Evolutionary conservation across 2,113 vertebrate species (phyloP).

Genomic region (Noturus placidus): DNA sequence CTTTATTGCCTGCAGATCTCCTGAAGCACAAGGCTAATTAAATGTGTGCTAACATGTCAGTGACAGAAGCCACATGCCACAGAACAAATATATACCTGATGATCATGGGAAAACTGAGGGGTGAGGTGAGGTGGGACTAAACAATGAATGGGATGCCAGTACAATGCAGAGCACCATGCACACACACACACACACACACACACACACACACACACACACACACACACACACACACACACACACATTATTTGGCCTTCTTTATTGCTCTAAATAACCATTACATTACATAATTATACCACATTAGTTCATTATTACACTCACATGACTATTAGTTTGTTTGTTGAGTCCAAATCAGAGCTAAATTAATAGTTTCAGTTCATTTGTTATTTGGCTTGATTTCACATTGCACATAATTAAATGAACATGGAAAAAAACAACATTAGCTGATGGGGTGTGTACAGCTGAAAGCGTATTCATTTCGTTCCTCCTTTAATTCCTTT

Average conservation of each 20-base stretch:
- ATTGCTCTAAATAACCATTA: background rate
- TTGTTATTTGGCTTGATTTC: background rate
- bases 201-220: background rate
- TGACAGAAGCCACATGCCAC: conserved; percentile 43
- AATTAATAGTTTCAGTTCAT: background rate
- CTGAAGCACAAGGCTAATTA: conserved; percentile 63
- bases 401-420: background rate
- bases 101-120: background rate
- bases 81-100: background rate
- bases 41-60: conserved; percentile 62
- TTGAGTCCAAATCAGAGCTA: background rate
- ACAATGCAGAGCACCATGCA: background rate
- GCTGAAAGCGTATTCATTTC: background rate
- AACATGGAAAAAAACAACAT: background rate
- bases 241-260: background rate
- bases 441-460: background rate
- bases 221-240: too few relatives aligned
- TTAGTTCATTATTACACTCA: background rate
- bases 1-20: conserved; percentile 51
- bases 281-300: background rate
- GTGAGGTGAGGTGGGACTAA: background rate
- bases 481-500: background rate
- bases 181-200: background rate
- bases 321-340: background rate
- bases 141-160: background rate